A percentile compares a stretch with the other conserved stretches of the same genome.
phyloP scores from a whole-genome alignment of 2,888 invertebrate species.

The Trichopoda pennipes region DNA sequence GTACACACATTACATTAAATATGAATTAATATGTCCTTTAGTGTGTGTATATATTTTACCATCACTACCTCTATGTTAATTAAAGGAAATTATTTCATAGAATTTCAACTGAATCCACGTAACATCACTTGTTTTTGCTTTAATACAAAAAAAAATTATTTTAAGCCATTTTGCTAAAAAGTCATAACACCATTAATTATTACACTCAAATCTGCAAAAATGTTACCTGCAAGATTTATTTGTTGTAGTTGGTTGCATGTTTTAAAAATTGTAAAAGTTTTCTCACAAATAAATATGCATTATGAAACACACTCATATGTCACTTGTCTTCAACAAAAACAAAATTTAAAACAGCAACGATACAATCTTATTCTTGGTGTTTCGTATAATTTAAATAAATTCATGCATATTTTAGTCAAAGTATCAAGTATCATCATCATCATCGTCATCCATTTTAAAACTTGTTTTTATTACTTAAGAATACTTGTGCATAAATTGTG shows the following conservation, averaged over 20 bases:
- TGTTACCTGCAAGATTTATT: background rate
- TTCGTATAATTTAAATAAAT: slow-evolving; percentile 21
- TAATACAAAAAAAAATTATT: background rate
- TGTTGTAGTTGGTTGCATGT: background rate
- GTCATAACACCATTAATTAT: background rate
- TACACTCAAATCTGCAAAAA: background rate
- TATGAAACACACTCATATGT: background rate
- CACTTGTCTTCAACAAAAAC: slow-evolving; percentile 12
- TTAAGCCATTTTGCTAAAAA: background rate
- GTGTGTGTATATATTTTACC: too few relatives aligned
- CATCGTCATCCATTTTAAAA: slow-evolving; percentile 23
- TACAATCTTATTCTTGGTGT: background rate
- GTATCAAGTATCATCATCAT: slow-evolving; percentile 23
- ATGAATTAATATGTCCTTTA: too few relatives aligned
- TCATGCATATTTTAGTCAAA: slow-evolving; percentile 28
- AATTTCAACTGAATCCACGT: too few relatives aligned
- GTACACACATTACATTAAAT: too few relatives aligned
- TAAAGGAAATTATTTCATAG: too few relatives aligned
- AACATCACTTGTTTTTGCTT: too few relatives aligned
- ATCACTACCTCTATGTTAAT: too few relatives aligned
- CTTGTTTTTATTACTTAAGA: background rate
- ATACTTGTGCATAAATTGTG: slow-evolving; percentile 30
- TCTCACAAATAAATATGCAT: background rate
- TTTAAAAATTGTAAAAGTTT: background rate
- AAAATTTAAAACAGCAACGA: background rate